Percentiles rank a stretch among this genome's conserved stretches.
Conservation (phyloP, 1,140 invertebrate genomes). For the Centruroides vittatus region DNA sequence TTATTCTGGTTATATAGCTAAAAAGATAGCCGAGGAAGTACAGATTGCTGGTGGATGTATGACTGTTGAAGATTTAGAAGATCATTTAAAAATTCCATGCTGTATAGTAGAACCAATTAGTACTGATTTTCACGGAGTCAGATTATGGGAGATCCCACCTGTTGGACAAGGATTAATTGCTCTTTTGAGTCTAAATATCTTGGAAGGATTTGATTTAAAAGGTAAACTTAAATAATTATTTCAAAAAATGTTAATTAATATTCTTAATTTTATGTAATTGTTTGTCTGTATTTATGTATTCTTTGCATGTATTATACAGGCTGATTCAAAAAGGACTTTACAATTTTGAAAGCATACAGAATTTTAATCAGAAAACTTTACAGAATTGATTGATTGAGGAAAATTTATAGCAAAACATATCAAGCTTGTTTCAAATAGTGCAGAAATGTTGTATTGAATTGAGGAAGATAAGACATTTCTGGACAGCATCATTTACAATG, state of each 20-base stretch:
- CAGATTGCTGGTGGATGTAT: slow-evolving; percentile 26
- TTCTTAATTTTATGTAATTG: neutral
- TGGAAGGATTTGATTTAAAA: slow-evolving; percentile 10
- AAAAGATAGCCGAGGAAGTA: slow-evolving; percentile 26
- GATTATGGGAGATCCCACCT: slow-evolving; percentile 12
- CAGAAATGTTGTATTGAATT: too few species aligned
- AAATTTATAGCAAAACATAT: too few species aligned
- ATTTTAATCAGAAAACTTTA: too few species aligned
- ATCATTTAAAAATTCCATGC: slow-evolving; percentile 21
- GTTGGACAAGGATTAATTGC: slow-evolving; percentile 7
- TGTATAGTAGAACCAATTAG: neutral
- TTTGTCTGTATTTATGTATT: neutral
- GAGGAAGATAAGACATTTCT: too few species aligned
- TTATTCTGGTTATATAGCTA: slow-evolving; percentile 28
- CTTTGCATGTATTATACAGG: too few species aligned
- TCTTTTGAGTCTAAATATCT: slow-evolving; percentile 1
- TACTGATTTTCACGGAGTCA: neutral
- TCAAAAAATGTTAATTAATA: neutral
- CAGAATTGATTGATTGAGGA: too few species aligned
- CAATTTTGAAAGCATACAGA: too few species aligned
- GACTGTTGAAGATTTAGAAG: slow-evolving; percentile 26
- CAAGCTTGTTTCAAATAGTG: too few species aligned
- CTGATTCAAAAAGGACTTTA: too few species aligned
- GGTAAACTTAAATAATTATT: neutral
- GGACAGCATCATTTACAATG: too few species aligned